phyloP scores from a whole-genome alignment of 2,888 invertebrate genomes.

The Hirtodrosophila confusa region DNA sequence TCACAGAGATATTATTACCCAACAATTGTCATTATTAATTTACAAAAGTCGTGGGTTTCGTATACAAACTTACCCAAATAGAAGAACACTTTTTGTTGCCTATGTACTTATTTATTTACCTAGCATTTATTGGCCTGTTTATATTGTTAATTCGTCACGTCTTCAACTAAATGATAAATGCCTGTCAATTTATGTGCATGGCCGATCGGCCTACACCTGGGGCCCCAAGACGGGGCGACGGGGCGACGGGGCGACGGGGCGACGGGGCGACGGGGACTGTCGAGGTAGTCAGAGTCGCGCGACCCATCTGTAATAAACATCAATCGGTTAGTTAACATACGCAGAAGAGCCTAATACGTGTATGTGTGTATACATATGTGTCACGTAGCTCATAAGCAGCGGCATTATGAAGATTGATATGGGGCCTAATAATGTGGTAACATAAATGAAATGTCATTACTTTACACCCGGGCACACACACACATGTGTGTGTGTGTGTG shows the following conservation, averaged over 20 bases:
- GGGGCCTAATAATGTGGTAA: conserved; percentile 76
- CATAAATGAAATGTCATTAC: conserved; percentile 78
- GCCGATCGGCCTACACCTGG: conserved; percentile 9
- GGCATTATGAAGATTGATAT: conserved; percentile 74
- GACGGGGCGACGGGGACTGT: conserved; percentile 5
- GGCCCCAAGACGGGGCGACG: neutral
- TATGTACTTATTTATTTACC: conserved; percentile 31
- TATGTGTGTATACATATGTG: conserved; percentile 29
- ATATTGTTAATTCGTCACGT: conserved; percentile 74
- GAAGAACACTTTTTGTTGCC: conserved; percentile 4
- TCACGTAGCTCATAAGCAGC: conserved; percentile 69
- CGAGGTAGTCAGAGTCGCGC: conserved; percentile 71
- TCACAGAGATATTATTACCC: too few species aligned
- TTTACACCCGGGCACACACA: conserved; percentile 14
- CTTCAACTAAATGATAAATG: conserved; percentile 64
- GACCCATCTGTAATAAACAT: conserved; percentile 63
- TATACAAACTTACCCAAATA: too few species aligned
- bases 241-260: conserved; percentile 1
- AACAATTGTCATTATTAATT: too few species aligned
- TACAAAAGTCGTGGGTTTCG: too few species aligned
- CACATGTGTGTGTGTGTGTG: conserved; percentile 1
- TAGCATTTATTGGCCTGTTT: conserved; percentile 56
- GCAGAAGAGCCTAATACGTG: neutral
- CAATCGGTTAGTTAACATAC: conserved; percentile 70
- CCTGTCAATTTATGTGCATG: conserved; percentile 62